These are phyloP conservation scores for Porites lutea DNA, from an alignment of 64 coral and sea anemone genomes.

Conservation along the genomic window DNA sequence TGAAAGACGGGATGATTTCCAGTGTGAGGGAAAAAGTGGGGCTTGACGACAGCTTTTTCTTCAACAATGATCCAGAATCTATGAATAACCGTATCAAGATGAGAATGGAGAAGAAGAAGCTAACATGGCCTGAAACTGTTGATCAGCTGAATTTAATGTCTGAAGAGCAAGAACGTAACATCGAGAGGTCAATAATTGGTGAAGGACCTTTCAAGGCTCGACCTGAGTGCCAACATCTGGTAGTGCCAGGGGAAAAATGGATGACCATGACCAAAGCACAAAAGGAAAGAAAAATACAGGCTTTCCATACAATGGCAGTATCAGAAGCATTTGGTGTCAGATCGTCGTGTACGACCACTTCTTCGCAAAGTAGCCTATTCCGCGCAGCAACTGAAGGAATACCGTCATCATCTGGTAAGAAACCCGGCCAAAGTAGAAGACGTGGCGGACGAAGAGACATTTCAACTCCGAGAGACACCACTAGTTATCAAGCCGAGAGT, in stretches of 20 bases:
- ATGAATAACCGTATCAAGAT: constrained; percentile 3
- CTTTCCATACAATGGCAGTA: too few species aligned
- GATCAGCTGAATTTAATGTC: neutral
- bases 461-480: neutral
- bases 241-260: neutral
- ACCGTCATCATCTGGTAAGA: too few species aligned
- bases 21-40: neutral
- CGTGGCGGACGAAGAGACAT: neutral
- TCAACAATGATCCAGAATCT: neutral
- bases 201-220: neutral
- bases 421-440: too few species aligned
- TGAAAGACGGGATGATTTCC: neutral
- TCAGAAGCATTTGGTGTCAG: too few species aligned
- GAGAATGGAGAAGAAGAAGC: neutral
- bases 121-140: neutral
- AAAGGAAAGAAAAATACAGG: neutral
- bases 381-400: too few species aligned
- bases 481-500: neutral
- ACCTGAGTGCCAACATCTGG: neutral
- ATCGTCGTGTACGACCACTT: too few species aligned
- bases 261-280: neutral
- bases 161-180: constrained; percentile 3
- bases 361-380: too few species aligned
- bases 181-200: neutral
- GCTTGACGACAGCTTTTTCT: neutral